Conservation (phyloP, 2,888 invertebrate genomes). For the Psylliodes chrysocephalus region DNA sequence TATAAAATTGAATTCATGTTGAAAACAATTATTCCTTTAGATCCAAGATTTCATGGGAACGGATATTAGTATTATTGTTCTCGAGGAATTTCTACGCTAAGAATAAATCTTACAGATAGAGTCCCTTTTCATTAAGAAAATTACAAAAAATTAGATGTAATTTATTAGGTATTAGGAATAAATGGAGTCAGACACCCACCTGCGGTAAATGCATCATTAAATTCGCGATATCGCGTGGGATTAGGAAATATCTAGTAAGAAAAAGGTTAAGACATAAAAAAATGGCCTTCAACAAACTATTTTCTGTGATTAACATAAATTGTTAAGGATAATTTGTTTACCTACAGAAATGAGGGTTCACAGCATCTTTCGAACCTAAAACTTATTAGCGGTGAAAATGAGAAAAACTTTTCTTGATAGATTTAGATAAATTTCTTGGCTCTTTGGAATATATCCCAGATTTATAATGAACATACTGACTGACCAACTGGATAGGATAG, state of each 20-base stretch:
- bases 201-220: neutral
- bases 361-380: no score
- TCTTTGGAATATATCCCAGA: no score
- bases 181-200: conserved; percentile 1
- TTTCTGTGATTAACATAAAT: no score
- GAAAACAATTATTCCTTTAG: neutral
- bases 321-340: no score
- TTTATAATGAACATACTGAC: no score
- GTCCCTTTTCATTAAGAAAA: neutral
- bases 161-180: neutral
- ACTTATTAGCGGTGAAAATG: no score
- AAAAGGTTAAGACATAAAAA: no score
- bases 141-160: neutral
- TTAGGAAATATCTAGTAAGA: neutral
- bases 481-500: no score
- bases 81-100: neutral
- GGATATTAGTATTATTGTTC: neutral
- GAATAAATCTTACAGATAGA: neutral
- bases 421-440: no score
- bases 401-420: no score
- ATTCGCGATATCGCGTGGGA: neutral
- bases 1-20: neutral
- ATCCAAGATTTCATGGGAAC: conserved; percentile 6
- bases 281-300: no score
- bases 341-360: no score